Evolutionary conservation across 1,140 invertebrate genomes (phyloP), one percentile per base, ranked within the genome.

Genomic region (Drosophila eugracilis): DNA sequence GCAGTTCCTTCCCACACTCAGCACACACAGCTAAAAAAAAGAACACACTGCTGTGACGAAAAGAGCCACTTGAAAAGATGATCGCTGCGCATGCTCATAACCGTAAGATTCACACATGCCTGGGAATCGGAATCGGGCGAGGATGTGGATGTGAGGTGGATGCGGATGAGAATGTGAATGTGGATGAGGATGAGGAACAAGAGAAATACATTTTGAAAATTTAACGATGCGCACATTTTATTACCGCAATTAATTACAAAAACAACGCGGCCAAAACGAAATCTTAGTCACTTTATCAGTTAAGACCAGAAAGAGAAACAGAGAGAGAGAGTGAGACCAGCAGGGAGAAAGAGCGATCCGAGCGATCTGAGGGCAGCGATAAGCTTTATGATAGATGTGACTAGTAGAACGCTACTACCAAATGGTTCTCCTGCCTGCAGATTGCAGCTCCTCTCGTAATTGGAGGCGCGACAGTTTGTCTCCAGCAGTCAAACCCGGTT

Each of bases 241-340:
- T 90, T 90, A 81, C 76, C 75, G 75, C 88, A 90, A 90, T 90
- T 90, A 90, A 90, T 90, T 90, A 90, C 86, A 83, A 86, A 79
- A 89, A 88, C 70, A 88, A 88, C 78, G 78, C 52, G 37, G 58
- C 59, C 69, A 42, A 50, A 73, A 71, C 60, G 77, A 78, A 83
- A 86, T 86, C 83, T 78, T 67, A 75, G 72, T 77, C 67, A 80
- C 57, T 59, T 60, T 73, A 88, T 75, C 83, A 75, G 71, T 41
- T 34, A 45, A 7, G 37, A 17, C 17, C 44, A 63, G 41, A 37
- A 26, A 34, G 45, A n/a, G 17, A 44, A 52, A 42, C 26, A 34
- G 52, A 39, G 36, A 22, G n/a, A n/a, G n/a, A n/a, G n/a, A 32
- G 73, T 19, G n/a, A n/a, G n/a, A n/a, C n/a, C n/a, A n/a, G 34